Evolutionary conservation across 2,888 invertebrate genomes (phyloP).

Genomic region (Synergus gifuensis): DNA sequence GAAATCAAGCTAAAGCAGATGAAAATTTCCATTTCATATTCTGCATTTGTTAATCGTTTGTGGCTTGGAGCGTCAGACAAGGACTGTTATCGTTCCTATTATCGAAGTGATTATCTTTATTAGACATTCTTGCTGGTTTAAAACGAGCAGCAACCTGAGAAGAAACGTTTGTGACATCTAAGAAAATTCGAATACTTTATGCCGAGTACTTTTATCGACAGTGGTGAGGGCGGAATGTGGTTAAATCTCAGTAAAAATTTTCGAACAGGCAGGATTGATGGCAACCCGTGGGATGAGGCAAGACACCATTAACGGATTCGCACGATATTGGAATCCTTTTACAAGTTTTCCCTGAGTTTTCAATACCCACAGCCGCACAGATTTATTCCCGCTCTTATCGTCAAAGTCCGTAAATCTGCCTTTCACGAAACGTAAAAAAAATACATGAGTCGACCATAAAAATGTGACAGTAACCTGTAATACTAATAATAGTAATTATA

Average conservation of each 20-base stretch:
- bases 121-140: conserved; percentile 9
- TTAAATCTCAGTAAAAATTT: conserved; percentile 37
- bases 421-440: conserved; percentile 13
- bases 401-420: conserved; percentile 26
- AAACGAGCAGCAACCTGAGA: not conserved
- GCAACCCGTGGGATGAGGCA: conserved; percentile 44
- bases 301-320: conserved; percentile 56
- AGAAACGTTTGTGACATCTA: conserved; percentile 7
- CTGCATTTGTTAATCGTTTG: not conserved
- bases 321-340: conserved; percentile 60
- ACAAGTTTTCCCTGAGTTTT: conserved; percentile 49
- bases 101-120: not conserved
- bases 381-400: conserved; percentile 43
- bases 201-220: conserved; percentile 5
- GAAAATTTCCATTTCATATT: not conserved
- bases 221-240: conserved; percentile 8
- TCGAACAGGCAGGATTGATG: conserved; percentile 32
- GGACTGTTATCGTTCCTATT: not conserved
- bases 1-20: no score
- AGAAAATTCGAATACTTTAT: not conserved
- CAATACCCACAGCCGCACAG: conserved; percentile 46
- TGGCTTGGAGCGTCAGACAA: not conserved
- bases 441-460: conserved; percentile 4
- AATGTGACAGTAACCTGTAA: not conserved
- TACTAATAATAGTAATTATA: not conserved